Conservation (phyloP, 2,888 invertebrate genomes). For the Charanyca ferruginea region DNA sequence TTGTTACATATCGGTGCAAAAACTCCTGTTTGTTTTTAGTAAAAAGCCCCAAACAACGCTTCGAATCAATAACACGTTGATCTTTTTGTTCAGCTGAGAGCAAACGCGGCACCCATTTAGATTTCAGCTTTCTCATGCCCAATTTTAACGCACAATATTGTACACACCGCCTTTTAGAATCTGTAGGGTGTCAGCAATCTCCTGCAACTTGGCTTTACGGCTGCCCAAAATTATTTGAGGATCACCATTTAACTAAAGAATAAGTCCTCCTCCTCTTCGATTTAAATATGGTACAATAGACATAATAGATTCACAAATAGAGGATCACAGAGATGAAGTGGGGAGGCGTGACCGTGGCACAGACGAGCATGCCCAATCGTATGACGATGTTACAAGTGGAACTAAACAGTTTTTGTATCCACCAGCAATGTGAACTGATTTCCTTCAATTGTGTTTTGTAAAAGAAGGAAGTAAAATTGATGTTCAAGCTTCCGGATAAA, state of each 20-base stretch:
- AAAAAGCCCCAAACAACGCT: too few species aligned
- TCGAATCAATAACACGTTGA: too few species aligned
- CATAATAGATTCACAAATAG: constrained; percentile 53
- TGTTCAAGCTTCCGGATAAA: constrained; percentile 20
- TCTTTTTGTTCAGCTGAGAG: too few species aligned
- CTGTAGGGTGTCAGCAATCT: too few species aligned
- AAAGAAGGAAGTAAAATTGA: constrained; percentile 14
- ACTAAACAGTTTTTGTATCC: constrained; percentile 53
- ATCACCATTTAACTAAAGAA: constrained; percentile 24
- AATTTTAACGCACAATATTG: too few species aligned
- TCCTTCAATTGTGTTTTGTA: constrained; percentile 47
- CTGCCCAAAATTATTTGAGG: too few species aligned
- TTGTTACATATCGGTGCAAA: too few species aligned
- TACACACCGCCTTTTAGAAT: too few species aligned
- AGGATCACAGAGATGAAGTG: not conserved
- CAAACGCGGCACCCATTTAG: too few species aligned
- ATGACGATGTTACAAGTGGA: constrained; percentile 50
- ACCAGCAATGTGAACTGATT: constrained; percentile 47
- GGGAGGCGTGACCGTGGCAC: constrained; percentile 31
- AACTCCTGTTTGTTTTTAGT: too few species aligned
- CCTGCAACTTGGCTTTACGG: too few species aligned
- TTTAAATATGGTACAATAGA: constrained; percentile 39
- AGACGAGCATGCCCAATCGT: constrained; percentile 50
- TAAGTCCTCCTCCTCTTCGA: constrained; percentile 10
- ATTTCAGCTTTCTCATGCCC: too few species aligned